Evolutionary conservation across 2,888 invertebrate genomes (phyloP), one percentile per base, ranked within the genome.

Genomic region (Nipponacmea schrenckii): DNA sequence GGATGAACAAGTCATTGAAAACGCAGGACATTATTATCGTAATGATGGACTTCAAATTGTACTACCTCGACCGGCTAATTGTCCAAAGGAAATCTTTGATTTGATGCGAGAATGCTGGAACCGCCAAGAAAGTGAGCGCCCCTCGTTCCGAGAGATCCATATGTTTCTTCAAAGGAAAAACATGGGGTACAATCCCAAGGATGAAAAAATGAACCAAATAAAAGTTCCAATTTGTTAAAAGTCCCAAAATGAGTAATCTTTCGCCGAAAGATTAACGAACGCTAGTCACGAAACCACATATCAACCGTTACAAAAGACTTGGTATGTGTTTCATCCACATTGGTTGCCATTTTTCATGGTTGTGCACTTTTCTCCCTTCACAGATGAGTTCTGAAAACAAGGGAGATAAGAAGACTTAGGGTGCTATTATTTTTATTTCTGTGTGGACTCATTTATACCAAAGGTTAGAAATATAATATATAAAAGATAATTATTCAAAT

Each of bases 101-200:
- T 92, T 96, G 81, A 95, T 96, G 94, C 93, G 93, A 81, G 95
- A 96, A 89, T 96, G 96, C 90, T 96, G 96, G 96, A 93, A 94
- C 82, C 91, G 94, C 70, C 93, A 93, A 82, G 93, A 94, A 68
- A 91, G 92, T 69, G 94, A 95, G 84, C 91, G 96, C 56, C 96
- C 96, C 0, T 92, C 94, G 75, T 96, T 96, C 91, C 92, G 94
- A 84, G 96, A 96, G 90, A 94, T 96, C 71, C 95, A 95, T 87
- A 92, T 95, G 84, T 96, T 95, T 90, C 91, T 96, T 79, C 94
- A 87, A 76, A 80, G 88, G 31, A 89, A 89, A 77, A 88, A 88
- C 77, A 87, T 88, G 85, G 89, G 89, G 24, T 89, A 87, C 77
- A 86, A 87, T 74, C 88, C 88, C 10, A 82, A 84, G 62, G 88